Conservation (phyloP, 1,140 invertebrate genomes). For the Eulimnadia texana region DNA sequence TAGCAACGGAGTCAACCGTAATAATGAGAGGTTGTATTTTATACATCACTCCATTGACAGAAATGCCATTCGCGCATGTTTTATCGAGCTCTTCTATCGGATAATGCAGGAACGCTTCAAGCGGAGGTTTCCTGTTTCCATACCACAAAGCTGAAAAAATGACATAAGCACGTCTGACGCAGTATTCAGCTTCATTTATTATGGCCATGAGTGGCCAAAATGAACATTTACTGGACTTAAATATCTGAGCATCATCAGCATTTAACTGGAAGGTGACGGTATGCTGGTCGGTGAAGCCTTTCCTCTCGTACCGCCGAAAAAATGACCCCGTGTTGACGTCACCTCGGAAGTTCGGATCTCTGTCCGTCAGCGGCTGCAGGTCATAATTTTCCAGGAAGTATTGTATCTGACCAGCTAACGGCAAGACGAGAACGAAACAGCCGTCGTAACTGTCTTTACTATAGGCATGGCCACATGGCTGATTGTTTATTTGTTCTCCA, state of each 20-base stretch:
- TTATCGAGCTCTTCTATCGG: neutral
- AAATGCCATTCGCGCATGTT: neutral
- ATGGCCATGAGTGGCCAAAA: neutral
- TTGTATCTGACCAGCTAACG: neutral
- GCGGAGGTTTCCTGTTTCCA: neutral
- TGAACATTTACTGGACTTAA: neutral
- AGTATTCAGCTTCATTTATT: neutral
- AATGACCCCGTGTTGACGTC: neutral
- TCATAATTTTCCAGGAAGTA: neutral
- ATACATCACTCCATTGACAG: neutral
- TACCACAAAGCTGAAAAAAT: neutral
- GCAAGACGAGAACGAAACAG: neutral
- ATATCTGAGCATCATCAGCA: neutral
- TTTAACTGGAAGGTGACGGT: constrained; percentile 3
- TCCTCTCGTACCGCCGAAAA: neutral
- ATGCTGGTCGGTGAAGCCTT: neutral
- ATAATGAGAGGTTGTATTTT: neutral
- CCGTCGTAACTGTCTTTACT: neutral
- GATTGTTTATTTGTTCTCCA: neutral
- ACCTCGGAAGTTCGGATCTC: neutral
- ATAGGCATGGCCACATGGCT: neutral
- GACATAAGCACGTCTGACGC: neutral
- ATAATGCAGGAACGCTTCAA: neutral
- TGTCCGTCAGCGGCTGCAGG: neutral
- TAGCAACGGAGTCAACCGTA: neutral